A percentile compares a stretch with the other conserved stretches of the same genome.
Evolutionary conservation across 2,888 invertebrate species (phyloP).

Genomic region (Steromphala cineraria): DNA sequence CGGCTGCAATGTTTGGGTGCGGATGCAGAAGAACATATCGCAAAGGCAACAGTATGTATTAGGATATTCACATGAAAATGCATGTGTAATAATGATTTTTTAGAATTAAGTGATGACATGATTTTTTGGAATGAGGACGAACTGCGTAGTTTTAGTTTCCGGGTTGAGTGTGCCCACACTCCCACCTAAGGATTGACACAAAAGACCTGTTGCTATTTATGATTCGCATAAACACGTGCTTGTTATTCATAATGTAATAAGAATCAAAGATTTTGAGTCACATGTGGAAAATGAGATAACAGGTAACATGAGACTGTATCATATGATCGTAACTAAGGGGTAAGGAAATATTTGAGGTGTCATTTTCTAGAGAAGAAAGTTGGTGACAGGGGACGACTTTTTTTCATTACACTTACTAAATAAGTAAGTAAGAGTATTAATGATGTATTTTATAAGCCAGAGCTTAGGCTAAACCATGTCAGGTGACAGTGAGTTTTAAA

Average conservation of each 20-base stretch:
- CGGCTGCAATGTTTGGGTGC: constrained; percentile 23
- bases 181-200: no score
- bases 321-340: neutral
- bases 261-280: neutral
- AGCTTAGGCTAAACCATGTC: no score
- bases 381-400: no score
- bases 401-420: no score
- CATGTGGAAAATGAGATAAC: no score
- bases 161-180: neutral
- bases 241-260: neutral
- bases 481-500: no score
- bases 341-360: neutral
- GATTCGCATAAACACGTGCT: neutral
- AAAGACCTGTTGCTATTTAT: no score
- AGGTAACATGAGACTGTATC: no score
- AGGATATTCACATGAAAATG: neutral
- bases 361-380: no score
- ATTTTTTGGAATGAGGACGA: neutral
- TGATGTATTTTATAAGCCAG: no score
- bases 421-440: no score
- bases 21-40: constrained; percentile 52
- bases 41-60: constrained; percentile 60
- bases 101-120: neutral
- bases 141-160: neutral
- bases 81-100: neutral